Evolutionary conservation across 2,888 invertebrate species (phyloP), one percentile per base, ranked within the genome.

Genomic region (Scaptomyza flava): DNA sequence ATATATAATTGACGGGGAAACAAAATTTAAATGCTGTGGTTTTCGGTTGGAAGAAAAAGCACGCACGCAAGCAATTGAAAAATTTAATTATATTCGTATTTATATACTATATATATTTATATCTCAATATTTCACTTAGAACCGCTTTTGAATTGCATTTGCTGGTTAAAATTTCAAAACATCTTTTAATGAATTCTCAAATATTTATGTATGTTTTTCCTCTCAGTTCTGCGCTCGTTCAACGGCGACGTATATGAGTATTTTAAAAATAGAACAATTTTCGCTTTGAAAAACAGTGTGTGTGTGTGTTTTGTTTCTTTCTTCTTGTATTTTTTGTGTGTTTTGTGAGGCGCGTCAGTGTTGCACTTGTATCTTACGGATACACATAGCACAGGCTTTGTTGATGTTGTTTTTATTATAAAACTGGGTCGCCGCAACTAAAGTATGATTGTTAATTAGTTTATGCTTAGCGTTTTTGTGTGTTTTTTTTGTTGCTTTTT

Each of bases 21-120:
- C 23, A 54, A 58, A 74, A 79, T 68, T 79, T 80, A 81, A 85
- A 85, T 79, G 72, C 88, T 79, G 50, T 46, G 41, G 30, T 38
- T 65, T 23, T 42, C 17, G 27, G 33, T 20, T 12, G 34, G 45
- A 36, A 27, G 14, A 67, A 48, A 69, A 70, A 60, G 23, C 50
- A 72, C 68, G 50, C 69, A 64, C 59, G 42, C 41, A 34, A 50
- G 9, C 46, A 52, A 51, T 51, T 51, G 52, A 73, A 56, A 61
- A 50, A 48, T 33, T 11, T 2, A 9, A 9, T 9, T 46, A 33
- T 17, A 8, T 12, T 12, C 17, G 11, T 3, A 41, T 7, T 20
- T 23, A 20, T 23, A 23, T 7, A 36, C n/a, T 6, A 27, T 27
- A 14, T 6, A 11, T 50, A 34, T 36, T 71, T 51, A 17, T 30